Conservation (phyloP, 2,797 vertebrate species). For the Peromyscus aztecus region DNA sequence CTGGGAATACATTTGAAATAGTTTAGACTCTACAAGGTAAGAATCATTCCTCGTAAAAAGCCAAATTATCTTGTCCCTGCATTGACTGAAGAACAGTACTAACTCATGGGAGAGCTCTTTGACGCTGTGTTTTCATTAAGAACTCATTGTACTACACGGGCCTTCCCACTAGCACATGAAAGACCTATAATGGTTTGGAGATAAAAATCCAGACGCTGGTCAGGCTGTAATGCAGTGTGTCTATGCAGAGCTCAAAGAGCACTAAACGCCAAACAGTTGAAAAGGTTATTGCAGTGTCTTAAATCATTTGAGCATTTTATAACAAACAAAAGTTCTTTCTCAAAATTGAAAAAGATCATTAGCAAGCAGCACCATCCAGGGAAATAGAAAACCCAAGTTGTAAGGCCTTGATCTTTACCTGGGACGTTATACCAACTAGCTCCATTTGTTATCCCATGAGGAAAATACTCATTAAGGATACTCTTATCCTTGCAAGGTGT, state of each 20-base stretch:
- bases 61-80: slow-evolving; percentile 19
- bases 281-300: slow-evolving; percentile 44
- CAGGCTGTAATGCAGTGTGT: slow-evolving; percentile 5
- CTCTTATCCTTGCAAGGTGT: slow-evolving; percentile 92
- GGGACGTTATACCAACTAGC: slow-evolving; percentile 97
- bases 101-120: not conserved
- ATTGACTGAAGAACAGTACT: slow-evolving; percentile 16
- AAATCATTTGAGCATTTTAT: slow-evolving; percentile 52
- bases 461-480: slow-evolving; percentile 93
- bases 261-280: slow-evolving; percentile 37
- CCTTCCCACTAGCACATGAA: slow-evolving; percentile 9
- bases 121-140: not conserved
- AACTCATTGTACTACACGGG: not conserved
- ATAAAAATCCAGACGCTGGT: slow-evolving; percentile 27
- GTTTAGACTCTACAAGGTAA: slow-evolving; percentile 22
- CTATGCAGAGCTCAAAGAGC: slow-evolving; percentile 27
- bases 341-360: slow-evolving; percentile 55
- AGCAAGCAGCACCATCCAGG: slow-evolving; percentile 12
- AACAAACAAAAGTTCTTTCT: slow-evolving; percentile 51
- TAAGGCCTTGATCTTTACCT: slow-evolving; percentile 87
- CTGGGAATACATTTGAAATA: slow-evolving; percentile 34
- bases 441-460: slow-evolving; percentile 97
- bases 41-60: not conserved
- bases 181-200: slow-evolving; percentile 18
- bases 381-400: slow-evolving; percentile 12